Base-by-base conservation (phyloP, 2,797 vertebrate species). In the Falco concolor region DNA sequence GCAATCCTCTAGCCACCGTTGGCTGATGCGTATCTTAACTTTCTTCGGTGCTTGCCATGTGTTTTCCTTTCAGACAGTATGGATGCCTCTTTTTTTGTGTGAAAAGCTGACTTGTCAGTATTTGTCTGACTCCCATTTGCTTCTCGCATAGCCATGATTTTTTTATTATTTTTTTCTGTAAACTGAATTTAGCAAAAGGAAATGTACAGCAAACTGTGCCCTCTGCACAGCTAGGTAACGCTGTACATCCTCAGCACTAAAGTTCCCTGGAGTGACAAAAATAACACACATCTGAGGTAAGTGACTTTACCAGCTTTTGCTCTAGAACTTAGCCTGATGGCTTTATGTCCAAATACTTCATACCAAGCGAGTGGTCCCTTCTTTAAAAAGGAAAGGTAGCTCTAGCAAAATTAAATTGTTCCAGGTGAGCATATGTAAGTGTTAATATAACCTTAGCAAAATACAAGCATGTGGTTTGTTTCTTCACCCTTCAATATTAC, bases 21-120 rank as follows among this genome's bases (percentile, higher is more conserved):
- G 49, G 18, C 72, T 84, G 27, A 14, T 38, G 49, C 1, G 0
- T n/a, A 11, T 20, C 36, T 50, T 54, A 20, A 28, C 27, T 47
- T 47, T 49, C 15, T 15, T 12, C 42, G n/a, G 28, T 28, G 25
- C 57, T 84, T 90, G 67, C 44, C 13, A 2, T 1, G 2, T 22
- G 44, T 34, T 84, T 80, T 67, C 21, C 57, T 89, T 63, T 50
- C 52, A 18, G 1, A 19, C 6, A 1, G 1, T 32, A 1, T 36
- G 24, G 9, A 45, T 86, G 74, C 28, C 21, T 7, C 8, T 75
- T 64, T 27, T 21, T 56, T 52, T 68, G 19, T 18, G 2, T 40
- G 34, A 40, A 63, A 28, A 38, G 22, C 14, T 8, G 19, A 32
- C 1, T 0, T 30, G 12, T 2, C 56, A 80, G 1, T 28, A 3